Conservation (phyloP, 1,140 invertebrate species). For the Drosophila santomea region DNA sequence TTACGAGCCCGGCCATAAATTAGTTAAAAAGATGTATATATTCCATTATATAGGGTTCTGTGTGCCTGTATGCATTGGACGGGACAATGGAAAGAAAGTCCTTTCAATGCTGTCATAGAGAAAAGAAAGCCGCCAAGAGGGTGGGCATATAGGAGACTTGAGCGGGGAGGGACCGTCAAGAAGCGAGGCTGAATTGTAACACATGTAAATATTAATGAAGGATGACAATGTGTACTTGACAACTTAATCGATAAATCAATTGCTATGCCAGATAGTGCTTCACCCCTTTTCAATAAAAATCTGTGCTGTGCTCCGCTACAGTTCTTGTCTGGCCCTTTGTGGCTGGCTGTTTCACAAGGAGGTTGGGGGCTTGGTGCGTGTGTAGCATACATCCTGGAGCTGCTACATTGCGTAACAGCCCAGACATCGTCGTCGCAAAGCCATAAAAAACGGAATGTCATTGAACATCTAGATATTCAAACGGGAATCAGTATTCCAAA, state of each 20-base stretch:
- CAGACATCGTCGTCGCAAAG: conserved; percentile 53
- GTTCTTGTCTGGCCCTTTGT: conserved; percentile 44
- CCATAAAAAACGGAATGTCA: conserved; percentile 63
- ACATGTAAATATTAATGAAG: conserved; percentile 78
- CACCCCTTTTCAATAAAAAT: conserved; percentile 67
- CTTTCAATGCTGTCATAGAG: conserved; percentile 52
- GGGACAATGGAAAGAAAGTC: conserved; percentile 26
- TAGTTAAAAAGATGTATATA: conserved; percentile 14
- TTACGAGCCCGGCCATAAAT: conserved; percentile 38
- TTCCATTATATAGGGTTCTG: conserved; percentile 33
- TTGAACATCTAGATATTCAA: conserved; percentile 77
- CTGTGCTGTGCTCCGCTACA: conserved; percentile 15
- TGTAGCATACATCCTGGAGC: conserved; percentile 55
- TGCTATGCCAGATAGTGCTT: conserved; percentile 68
- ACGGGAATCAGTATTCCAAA: conserved; percentile 55
- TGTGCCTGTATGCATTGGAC: conserved; percentile 51
- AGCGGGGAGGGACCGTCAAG: conserved; percentile 13
- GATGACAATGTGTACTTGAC: conserved; percentile 80
- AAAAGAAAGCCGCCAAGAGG: conserved; percentile 32
- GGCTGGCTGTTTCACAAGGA: conserved; percentile 19
- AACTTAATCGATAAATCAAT: conserved; percentile 83
- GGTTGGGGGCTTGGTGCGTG: conserved; percentile 41
- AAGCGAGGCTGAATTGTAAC: conserved; percentile 61
- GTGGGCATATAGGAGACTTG: neutral
- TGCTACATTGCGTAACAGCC: conserved; percentile 43